phyloP scores from a whole-genome alignment of 2,113 vertebrate genomes.

The Callopanchax toddi region DNA sequence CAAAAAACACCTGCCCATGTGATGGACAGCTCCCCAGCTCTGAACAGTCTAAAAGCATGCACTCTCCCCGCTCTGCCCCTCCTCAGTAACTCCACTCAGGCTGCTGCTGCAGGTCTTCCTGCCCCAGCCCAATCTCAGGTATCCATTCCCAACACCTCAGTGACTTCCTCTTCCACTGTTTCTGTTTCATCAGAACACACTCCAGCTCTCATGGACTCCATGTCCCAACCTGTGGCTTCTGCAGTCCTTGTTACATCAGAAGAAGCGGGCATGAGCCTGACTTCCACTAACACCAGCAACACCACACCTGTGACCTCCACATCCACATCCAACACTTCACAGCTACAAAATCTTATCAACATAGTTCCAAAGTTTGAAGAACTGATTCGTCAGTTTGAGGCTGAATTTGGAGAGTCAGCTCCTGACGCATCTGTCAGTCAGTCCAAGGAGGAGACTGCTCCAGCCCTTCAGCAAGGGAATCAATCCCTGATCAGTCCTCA shows the following conservation, averaged over 20 bases:
- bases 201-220: conserved; percentile 36
- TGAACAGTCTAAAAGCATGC: conserved; percentile 61
- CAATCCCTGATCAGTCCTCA: conserved; percentile 59
- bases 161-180: conserved; percentile 54
- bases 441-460: conserved; percentile 37
- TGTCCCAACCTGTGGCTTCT: conserved; percentile 32
- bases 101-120: conserved; percentile 76
- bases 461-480: conserved; percentile 38
- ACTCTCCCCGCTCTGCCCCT: conserved; percentile 62
- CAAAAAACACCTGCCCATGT: conserved; percentile 78
- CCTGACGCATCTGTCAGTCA: conserved; percentile 59
- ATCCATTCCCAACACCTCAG: conserved; percentile 78
- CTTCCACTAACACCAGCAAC: conserved; percentile 64
- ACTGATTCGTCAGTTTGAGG: conserved; percentile 94
- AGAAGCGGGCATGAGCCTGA: conserved; percentile 28
- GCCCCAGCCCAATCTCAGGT: conserved; percentile 92
- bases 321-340: conserved; percentile 62
- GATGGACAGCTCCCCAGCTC: conserved; percentile 62
- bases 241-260: conserved; percentile 51
- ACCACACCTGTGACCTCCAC: conserved; percentile 68
- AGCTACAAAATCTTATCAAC: conserved; percentile 67
- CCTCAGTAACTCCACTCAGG: conserved; percentile 73
- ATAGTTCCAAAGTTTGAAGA: conserved; percentile 94
- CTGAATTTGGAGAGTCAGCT: conserved; percentile 88
- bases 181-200: conserved; percentile 59